A percentile compares a stretch with the other conserved stretches of the same genome.
These are phyloP conservation scores for Teleopsis dalmanni DNA, from an alignment of 1,140 invertebrate species.

Conservation along the genomic window DNA sequence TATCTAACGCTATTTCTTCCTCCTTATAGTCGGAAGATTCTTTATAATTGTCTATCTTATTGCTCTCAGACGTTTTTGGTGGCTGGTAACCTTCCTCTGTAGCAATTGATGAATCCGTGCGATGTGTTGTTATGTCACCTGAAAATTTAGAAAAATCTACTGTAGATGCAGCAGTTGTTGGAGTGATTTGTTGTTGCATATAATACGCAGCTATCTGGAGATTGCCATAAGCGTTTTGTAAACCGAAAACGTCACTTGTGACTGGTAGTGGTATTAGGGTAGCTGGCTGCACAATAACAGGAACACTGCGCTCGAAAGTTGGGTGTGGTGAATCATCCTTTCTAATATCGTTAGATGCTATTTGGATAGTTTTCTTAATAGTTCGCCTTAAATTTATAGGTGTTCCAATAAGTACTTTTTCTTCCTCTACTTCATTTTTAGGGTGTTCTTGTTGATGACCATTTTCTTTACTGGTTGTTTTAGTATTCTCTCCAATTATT, in stretches of 20 bases:
- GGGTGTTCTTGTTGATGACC: background rate
- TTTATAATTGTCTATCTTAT: background rate
- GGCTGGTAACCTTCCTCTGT: constrained; percentile 31
- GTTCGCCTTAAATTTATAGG: constrained; percentile 39
- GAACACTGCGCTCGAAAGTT: constrained; percentile 19
- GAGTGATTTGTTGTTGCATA: constrained; percentile 30
- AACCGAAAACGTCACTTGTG: constrained; percentile 36
- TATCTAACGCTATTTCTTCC: constrained; percentile 9
- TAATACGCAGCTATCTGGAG: constrained; percentile 39
- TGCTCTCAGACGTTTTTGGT: background rate
- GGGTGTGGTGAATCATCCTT: background rate
- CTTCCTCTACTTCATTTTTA: constrained; percentile 18
- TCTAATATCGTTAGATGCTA: constrained; percentile 6
- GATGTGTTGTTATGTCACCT: constrained; percentile 23
- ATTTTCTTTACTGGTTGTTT: background rate
- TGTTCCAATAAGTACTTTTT: constrained; percentile 39
- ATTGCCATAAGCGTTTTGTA: constrained; percentile 39
- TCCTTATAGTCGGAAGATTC: background rate
- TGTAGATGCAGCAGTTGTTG: constrained; percentile 15
- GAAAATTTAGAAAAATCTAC: constrained; percentile 12
- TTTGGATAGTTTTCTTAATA: constrained; percentile 28
- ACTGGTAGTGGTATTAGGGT: constrained; percentile 41
- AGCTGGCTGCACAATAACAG: constrained; percentile 44
- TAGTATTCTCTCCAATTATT: no score
- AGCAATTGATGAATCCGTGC: constrained; percentile 31